phyloP scores from a whole-genome alignment of 2,113 vertebrate genomes.

The Ginglymostoma cirratum region DNA sequence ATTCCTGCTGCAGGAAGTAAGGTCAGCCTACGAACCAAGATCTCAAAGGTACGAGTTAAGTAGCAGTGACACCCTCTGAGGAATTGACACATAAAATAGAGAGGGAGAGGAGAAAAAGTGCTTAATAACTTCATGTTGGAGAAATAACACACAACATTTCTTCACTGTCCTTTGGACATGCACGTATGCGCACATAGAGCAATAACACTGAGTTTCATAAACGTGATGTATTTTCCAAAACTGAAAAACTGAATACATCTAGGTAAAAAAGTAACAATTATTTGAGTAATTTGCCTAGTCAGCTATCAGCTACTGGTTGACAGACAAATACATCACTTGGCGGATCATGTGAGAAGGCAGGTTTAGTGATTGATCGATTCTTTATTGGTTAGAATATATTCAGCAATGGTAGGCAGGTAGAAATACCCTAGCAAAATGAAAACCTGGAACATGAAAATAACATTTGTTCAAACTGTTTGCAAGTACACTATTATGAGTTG shows the following conservation, averaged over 20 bases:
- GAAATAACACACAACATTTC: neutral
- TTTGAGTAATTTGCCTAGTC: neutral
- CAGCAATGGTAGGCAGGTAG: neutral
- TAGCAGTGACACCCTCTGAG: slow-evolving; percentile 30
- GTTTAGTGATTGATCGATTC: slow-evolving; percentile 16
- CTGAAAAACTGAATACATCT: neutral
- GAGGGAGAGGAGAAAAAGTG: neutral
- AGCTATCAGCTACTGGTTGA: neutral
- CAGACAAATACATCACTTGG: neutral
- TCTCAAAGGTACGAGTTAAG: slow-evolving; percentile 31
- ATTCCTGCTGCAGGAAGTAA: slow-evolving; percentile 22
- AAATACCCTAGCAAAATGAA: neutral
- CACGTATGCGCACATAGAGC: neutral
- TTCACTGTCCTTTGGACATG: neutral
- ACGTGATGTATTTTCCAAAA: neutral
- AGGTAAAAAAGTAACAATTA: neutral
- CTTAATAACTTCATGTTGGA: neutral
- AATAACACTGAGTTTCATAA: neutral
- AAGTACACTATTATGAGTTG: neutral
- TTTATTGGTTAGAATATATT: neutral
- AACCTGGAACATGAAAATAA: neutral
- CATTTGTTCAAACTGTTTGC: neutral
- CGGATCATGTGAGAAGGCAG: neutral
- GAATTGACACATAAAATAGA: neutral
- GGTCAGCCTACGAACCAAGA: neutral